Evolutionary conservation across 2,797 vertebrate species (phyloP), one percentile per base, ranked within the genome.

Genomic region (Periophthalmus magnuspinnatus): DNA sequence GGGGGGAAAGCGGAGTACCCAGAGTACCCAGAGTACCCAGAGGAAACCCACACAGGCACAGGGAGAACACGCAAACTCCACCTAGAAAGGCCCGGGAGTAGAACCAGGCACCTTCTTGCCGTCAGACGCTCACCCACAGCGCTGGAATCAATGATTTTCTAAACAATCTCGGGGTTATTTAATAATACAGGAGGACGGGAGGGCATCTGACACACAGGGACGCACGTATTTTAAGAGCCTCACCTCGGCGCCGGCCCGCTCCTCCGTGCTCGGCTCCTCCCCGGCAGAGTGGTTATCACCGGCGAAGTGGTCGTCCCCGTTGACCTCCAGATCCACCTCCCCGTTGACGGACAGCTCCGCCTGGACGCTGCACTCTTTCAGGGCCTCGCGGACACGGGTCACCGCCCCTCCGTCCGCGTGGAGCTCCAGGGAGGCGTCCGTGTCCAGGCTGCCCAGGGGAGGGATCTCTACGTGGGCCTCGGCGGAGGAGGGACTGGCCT

Each of bases 401-500:
- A 88, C 90, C 77, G 57, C 5, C 0, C 0, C 68, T 21, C 81
- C 93, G 79, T 90, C 86, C 0, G 87, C 84, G 24, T 92, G 90
- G n/a, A 90, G 89, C 82, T 95, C 93, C 0, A 92, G 64, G 0
- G 93, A 88, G 58, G 75, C 24, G 3, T 94, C 93, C 16, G 90
- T 92, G 75, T 92, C 88, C 0, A 88, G 73, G 2, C 81, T 82
- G 54, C 91, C 95, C 56, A 93, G 79, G 0, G 90, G 70, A 24
- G 88, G 88, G 70, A 93, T 92, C 61, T 92, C 94, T 68, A 93
- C 92, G 22, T 94, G 94, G 54, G 71, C 86, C 22, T 74, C 77
- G 61, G 72, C 81, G 2, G 5, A 74, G 0, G 76, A 69, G 2
- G 72, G 86, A 54, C 17, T 41, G 0, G 45, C n/a, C 2, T 74